A percentile compares a stretch with the other conserved stretches of the same genome.
These are phyloP conservation scores for Sinocyclocheilus rhinocerous DNA, from an alignment of 2,113 vertebrate species.

Conservation along the genomic window DNA sequence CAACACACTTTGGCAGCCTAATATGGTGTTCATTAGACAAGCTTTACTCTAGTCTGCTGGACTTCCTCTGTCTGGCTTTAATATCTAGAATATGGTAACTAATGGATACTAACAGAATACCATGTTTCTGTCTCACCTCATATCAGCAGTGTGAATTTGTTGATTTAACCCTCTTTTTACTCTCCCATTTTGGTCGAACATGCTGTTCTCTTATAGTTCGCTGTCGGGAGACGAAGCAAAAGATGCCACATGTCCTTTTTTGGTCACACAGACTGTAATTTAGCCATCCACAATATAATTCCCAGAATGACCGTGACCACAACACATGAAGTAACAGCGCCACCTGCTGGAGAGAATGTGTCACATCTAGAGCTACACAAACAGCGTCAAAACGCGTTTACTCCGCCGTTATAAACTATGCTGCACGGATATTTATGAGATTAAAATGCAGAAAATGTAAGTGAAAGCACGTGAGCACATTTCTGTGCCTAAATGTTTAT, in stretches of 20 bases:
- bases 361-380: not conserved
- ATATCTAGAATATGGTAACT: conserved; percentile 23
- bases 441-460: not conserved
- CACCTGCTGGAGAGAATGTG: conserved; percentile 75
- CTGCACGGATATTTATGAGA: conserved; percentile 7
- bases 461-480: not conserved
- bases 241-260: conserved; percentile 73
- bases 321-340: conserved; percentile 58
- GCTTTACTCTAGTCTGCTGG: not conserved
- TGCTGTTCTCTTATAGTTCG: conserved; percentile 59
- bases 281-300: conserved; percentile 54
- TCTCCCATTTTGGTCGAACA: conserved; percentile 23
- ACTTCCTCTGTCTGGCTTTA: not conserved
- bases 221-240: conserved; percentile 57
- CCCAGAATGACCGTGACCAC: conserved; percentile 46
- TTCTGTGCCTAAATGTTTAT: not conserved
- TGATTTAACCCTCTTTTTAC: not conserved
- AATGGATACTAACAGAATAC: not conserved
- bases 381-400: not conserved
- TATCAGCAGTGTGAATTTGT: not conserved
- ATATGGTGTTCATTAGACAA: conserved; percentile 70
- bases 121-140: not conserved
- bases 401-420: not conserved
- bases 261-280: conserved; percentile 65
- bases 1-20: conserved; percentile 69